Evolutionary conservation across 2,888 invertebrate genomes (phyloP), one percentile per base, ranked within the genome.

Genomic region (Pedicia rivosa): DNA sequence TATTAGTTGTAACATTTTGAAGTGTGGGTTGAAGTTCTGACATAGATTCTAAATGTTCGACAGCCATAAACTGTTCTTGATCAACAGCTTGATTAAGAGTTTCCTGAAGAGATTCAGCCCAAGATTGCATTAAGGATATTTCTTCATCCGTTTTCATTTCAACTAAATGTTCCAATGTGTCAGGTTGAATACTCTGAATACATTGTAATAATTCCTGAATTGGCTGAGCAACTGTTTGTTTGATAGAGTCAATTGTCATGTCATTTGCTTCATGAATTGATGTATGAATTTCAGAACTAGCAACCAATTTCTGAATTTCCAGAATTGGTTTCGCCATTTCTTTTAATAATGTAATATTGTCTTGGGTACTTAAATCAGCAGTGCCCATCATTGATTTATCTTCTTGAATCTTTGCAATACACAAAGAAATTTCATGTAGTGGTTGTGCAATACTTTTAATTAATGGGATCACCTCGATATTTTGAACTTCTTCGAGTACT

Each of bases 121-220:
- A 59, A 1, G 70, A 70, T 54, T 70, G 68, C 13, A 74, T 59
- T 4, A 64, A 67, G 1, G 73, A 70, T 43, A 72, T 57, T 46
- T 71, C 69, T 44, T 68, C 67, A 35, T 70, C 60, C 6, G 70
- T 68, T 4, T 72, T 69, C 48, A 72, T 56, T 28, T 71, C 70
- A 24, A 63, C 64, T 5, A 56, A 49, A 7, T 55, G 61, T 49
- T 73, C 72, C 26, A 71, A 30, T 0, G 47, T 42, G 26, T 57
- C 49, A 1, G 44, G 35, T 35, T 57, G 50, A 1, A 54, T 44
- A 22, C 50, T 50, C 16, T 57, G 56, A 26, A 59, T 53, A 32
- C 54, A 50, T 33, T 55, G 45, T 4, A 55, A 33, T 1, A 47
- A 26, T 22, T 47, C 43, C 30, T 47, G 49, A n/a, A 55, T 37